Base-by-base conservation (phyloP, 23 tunicate species). In the Trididemnum miniatum region DNA sequence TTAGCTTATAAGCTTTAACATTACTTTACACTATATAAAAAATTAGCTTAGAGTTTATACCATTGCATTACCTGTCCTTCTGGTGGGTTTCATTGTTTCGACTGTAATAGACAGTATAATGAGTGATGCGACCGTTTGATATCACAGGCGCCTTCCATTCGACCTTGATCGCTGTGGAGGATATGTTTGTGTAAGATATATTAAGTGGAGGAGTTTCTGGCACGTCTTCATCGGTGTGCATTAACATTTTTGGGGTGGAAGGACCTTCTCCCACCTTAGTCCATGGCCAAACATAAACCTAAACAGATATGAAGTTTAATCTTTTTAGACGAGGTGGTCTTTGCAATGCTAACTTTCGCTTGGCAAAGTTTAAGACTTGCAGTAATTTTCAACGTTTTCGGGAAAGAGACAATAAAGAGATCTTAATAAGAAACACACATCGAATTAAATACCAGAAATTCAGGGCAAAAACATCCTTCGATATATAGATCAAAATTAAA, bases 201-300 rank as follows among this genome's bases (percentile, higher is more conserved):
- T 87, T 76, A 30, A 50, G 18, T 0, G 92, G 86, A 22, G 86
- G 82, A 38, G 80, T 31, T 27, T 64, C 92, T 31, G 92, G 92
- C 12, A 50, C 67, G 52, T 87, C 92, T 33, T 87, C 92, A 64
- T 87, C 92, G 18, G 92, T 87, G 34, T 74, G 80, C 34, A 87
- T 81, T 18, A 0, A 2, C 7, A 87, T 22, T 24, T 72, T 36
- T 0, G 35, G 25, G 20, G 81, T 59, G 18, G 92, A 82, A 20
- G 73, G 80, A 30, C 92, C 92, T 75, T 72, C 82, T 25, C 92
- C 92, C 5, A 64, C 78, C 25, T 51, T 15, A 5, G 92, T 87
- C 49, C 62, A 49, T n/a, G 92, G 34, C 31, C 67, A 50, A 27
- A 87, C 86, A 66, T 44, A 87, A 27, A 81, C 82, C 92, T 87